Evolutionary conservation across 2,888 invertebrate genomes (phyloP).

Genomic region (Sinopyrophorus schimmeli): DNA sequence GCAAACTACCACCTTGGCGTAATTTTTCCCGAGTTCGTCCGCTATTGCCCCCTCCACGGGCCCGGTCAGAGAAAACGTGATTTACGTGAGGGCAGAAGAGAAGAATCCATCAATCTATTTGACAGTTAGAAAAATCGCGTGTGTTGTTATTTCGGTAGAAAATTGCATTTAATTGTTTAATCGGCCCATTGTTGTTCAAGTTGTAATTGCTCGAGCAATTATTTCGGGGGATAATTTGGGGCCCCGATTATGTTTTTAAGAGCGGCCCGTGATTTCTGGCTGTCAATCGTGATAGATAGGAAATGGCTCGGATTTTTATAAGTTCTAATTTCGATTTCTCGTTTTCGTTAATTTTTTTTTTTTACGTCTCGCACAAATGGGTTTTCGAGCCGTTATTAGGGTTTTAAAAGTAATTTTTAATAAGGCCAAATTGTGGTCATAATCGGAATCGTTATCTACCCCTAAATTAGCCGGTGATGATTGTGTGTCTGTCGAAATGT

Average conservation of each 20-base stretch:
- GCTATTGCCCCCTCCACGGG: conserved; percentile 33
- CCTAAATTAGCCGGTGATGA: too few species aligned
- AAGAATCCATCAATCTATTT: conserved; percentile 50
- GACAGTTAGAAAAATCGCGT: conserved; percentile 53
- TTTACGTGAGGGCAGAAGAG: conserved; percentile 16
- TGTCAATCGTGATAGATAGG: conserved; percentile 54
- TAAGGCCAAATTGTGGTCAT: too few species aligned
- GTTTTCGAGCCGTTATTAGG: too few species aligned
- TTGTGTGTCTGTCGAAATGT: too few species aligned
- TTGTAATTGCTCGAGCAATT: conserved; percentile 37
- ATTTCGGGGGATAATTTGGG: conserved; percentile 44
- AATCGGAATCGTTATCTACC: too few species aligned
- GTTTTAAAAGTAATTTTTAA: too few species aligned
- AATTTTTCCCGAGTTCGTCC: conserved; percentile 36
- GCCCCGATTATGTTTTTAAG: conserved; percentile 45
- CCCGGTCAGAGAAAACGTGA: conserved; percentile 23
- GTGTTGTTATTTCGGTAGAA: conserved; percentile 44
- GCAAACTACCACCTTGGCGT: conserved; percentile 40
- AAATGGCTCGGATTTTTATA: too few species aligned
- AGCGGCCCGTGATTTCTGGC: conserved; percentile 48
- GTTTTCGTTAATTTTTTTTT: too few species aligned
- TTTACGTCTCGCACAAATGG: too few species aligned
- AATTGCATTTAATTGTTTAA: conserved; percentile 55
- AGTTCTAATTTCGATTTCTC: too few species aligned
- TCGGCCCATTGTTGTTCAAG: conserved; percentile 47